Base-by-base conservation (phyloP, 1,140 invertebrate species). In the Thaumetopoea pityocampa region DNA sequence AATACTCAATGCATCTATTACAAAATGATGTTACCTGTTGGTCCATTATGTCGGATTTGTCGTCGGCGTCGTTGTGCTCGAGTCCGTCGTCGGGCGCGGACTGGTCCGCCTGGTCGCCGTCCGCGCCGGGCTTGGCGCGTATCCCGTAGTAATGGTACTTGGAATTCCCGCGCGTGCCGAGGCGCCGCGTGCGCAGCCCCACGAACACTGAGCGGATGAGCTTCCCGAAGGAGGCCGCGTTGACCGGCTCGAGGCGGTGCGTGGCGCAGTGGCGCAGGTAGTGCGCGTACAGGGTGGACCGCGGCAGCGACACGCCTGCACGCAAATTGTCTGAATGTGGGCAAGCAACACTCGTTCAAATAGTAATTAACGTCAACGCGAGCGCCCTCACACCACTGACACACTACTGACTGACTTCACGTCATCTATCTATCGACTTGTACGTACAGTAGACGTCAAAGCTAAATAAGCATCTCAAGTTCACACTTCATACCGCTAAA, bases 61-160 rank as follows among this genome's bases (percentile, higher is more conserved):
- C 55, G n/a, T 48, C 57, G 33, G 23, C 29, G 19, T 33, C 26
- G 2, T 43, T 27, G 3, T 36, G 29, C n/a, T 22, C 17, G 12
- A 40, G 27, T 2, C 41, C 51, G 12, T 47, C 19, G 22, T 49
- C 58, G n/a, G 20, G 62, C 45, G 51, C 70, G 37, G 38, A n/a
- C n/a, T n/a, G 54, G 32, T 44, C 44, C 19, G 66, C 53, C 35
- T 63, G 63, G 34, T 47, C 15, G 26, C 67, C 66, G 30, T 28
- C 37, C 7, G 41, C 97, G 45, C 89, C 91, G 0, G 95, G 94
- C 84, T 99, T 99, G 3, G 99, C 93, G 27, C 97, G 89, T 48
- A 99, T 99, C n/a, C 98, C 98, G 87, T 99, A 99, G 84, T 99
- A 99, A 87, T 99, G 98, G 83, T 99, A 99, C 76, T 99, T 99